phyloP scores from a whole-genome alignment of 30 jellyfish, hydroid and myxozoan species.

The Turritopsis rubra region DNA sequence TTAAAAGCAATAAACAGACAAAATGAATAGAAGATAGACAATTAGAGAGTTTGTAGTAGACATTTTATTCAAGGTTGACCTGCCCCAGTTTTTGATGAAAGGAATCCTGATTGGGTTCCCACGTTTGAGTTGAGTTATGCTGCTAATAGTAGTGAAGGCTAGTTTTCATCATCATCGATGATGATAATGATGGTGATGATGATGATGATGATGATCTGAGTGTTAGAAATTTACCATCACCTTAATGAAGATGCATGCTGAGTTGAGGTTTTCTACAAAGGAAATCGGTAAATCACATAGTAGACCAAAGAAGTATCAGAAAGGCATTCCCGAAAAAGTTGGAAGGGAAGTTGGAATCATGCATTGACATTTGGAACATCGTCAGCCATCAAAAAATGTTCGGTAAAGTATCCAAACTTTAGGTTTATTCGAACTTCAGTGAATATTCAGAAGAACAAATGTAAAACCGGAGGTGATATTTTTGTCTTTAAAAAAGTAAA shows the following conservation, averaged over 20 bases:
- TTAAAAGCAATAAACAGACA: too few relatives aligned
- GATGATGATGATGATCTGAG: too few relatives aligned
- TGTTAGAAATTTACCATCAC: too few relatives aligned
- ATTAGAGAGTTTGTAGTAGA: too few relatives aligned
- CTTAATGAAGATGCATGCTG: constrained; percentile 19
- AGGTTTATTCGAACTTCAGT: not conserved
- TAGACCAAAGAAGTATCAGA: constrained; percentile 8
- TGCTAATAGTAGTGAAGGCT: too few relatives aligned
- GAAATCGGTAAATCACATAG: constrained; percentile 13
- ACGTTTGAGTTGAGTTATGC: too few relatives aligned
- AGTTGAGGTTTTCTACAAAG: not conserved
- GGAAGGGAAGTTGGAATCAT: constrained; percentile 8
- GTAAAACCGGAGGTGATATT: not conserved
- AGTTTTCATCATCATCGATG: too few relatives aligned
- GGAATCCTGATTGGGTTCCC: too few relatives aligned
- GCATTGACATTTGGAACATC: constrained; percentile 11
- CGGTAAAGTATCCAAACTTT: not conserved
- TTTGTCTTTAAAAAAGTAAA: not conserved
- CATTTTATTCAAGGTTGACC: too few relatives aligned
- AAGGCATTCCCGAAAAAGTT: constrained; percentile 8
- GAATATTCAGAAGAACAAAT: not conserved
- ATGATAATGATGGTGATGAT: too few relatives aligned
- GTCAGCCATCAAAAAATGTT: constrained; percentile 15
- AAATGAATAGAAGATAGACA: too few relatives aligned
- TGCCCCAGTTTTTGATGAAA: too few relatives aligned